Percentiles rank a stretch among this genome's conserved stretches.
Evolutionary conservation across 1,140 invertebrate species (phyloP).

Genomic region (Psilanteris sp.): DNA sequence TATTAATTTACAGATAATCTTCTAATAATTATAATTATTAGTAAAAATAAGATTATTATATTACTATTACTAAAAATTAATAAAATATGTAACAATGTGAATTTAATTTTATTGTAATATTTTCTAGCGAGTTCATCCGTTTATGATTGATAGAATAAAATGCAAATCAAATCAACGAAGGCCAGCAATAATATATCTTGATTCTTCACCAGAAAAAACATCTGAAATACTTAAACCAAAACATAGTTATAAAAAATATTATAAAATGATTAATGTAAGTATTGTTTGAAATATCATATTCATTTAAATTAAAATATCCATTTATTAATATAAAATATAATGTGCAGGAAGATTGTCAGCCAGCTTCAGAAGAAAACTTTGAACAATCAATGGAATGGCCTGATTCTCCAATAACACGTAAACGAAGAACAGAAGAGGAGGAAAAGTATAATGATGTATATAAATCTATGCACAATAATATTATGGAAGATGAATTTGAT

Average conservation of each 20-base stretch:
- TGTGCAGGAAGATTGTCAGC: constrained; percentile 72
- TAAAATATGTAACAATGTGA: too few species aligned
- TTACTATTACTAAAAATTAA: too few species aligned
- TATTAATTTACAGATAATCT: too few species aligned
- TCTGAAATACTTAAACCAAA: constrained; percentile 71
- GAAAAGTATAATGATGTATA: constrained; percentile 64
- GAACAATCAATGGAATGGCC: constrained; percentile 72
- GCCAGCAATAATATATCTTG: constrained; percentile 76
- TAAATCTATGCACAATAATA: constrained; percentile 68
- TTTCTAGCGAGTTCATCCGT: constrained; percentile 76
- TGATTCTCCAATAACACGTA: constrained; percentile 66
- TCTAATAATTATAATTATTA: too few species aligned
- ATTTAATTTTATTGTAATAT: too few species aligned
- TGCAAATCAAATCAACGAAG: constrained; percentile 78
- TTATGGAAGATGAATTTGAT: constrained; percentile 76
- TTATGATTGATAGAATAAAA: constrained; percentile 76
- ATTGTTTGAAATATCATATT: constrained; percentile 9
- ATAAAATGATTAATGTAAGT: constrained; percentile 68
- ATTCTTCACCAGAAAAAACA: constrained; percentile 71
- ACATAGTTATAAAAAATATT: constrained; percentile 73
- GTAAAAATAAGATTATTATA: too few species aligned
- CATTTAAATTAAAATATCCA: constrained; percentile 1
- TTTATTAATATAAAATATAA: too few species aligned
- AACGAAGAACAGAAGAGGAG: constrained; percentile 69
- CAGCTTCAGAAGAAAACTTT: constrained; percentile 66